These are phyloP conservation scores for Craseonycteris thonglongyai DNA, from an alignment of 2,113 vertebrate genomes.

Conservation along the genomic window DNA sequence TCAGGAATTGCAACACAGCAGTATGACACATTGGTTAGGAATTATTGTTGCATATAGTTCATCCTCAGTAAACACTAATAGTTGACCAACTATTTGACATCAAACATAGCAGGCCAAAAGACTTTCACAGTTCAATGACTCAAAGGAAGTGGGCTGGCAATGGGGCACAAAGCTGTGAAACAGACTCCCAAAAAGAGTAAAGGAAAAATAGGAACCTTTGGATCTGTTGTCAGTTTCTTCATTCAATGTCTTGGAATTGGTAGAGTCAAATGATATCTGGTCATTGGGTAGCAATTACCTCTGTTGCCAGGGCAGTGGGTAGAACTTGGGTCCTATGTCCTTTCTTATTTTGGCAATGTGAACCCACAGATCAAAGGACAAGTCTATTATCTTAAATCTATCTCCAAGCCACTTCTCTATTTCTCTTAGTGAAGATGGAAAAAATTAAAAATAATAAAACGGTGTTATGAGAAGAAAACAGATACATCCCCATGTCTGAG, in stretches of 20 bases:
- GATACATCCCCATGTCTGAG: neutral
- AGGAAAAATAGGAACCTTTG: neutral
- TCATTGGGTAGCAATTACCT: neutral
- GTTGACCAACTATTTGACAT: too few relatives aligned
- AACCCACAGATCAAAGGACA: neutral
- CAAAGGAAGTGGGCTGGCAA: neutral
- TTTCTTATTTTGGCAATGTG: slow-evolving; percentile 11
- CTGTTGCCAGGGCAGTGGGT: neutral
- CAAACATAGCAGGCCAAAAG: neutral
- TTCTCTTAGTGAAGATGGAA: slow-evolving; percentile 9
- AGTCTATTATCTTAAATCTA: neutral
- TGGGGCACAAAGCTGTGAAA: neutral
- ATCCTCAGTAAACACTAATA: neutral
- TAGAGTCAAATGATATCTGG: neutral
- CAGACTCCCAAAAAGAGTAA: neutral
- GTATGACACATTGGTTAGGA: neutral
- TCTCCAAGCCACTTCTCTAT: neutral
- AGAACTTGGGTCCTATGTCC: neutral
- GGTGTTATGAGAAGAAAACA: neutral
- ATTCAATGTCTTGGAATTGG: neutral
- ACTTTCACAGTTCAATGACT: neutral
- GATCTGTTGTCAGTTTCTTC: neutral
- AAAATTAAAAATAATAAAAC: too few relatives aligned
- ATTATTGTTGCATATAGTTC: neutral
- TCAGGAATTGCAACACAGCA: neutral